A percentile compares a stretch with the other conserved stretches of the same genome.
phyloP scores from a whole-genome alignment of 2,888 invertebrate species.

The Lottia gigantea region DNA sequence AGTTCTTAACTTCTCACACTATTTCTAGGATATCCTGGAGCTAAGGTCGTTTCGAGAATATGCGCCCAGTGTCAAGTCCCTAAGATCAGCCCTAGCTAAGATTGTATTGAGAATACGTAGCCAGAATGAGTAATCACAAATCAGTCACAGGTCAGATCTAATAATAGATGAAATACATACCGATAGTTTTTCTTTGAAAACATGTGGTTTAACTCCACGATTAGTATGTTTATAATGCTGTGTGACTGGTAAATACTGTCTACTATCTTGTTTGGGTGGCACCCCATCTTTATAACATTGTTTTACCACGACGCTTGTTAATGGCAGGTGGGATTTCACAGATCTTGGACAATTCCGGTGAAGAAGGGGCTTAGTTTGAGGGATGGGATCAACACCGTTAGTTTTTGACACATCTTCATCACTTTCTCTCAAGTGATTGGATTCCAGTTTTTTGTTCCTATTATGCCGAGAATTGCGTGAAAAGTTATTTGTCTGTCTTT shows the following conservation, averaged over 20 bases:
- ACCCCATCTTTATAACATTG: not conserved
- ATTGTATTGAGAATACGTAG: too few relatives aligned
- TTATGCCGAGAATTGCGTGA: conserved; percentile 41
- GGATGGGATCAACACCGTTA: conserved; percentile 16
- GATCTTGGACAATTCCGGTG: conserved; percentile 7
- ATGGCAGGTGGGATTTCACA: conserved; percentile 23
- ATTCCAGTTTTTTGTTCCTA: conserved; percentile 55
- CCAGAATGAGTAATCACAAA: too few relatives aligned
- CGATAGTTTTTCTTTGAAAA: conserved; percentile 55
- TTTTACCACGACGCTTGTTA: not conserved
- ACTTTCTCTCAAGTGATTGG: conserved; percentile 59
- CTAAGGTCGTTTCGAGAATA: too few relatives aligned
- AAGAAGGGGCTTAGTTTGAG: conserved; percentile 14
- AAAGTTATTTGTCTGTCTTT: conserved; percentile 41
- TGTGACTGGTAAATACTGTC: not conserved
- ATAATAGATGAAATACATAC: conserved; percentile 34
- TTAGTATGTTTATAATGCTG: conserved; percentile 26
- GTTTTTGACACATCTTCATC: conserved; percentile 43
- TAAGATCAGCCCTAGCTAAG: too few relatives aligned
- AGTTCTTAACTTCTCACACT: too few relatives aligned
- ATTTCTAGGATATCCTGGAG: too few relatives aligned
- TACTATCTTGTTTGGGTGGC: not conserved
- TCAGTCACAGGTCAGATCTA: too few relatives aligned
- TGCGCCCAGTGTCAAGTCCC: too few relatives aligned
- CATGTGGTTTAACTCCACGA: conserved; percentile 49